Evolutionary conservation across 1,140 invertebrate genomes (phyloP), one percentile per base, ranked within the genome.

Genomic region (Centruroides sculpturatus): DNA sequence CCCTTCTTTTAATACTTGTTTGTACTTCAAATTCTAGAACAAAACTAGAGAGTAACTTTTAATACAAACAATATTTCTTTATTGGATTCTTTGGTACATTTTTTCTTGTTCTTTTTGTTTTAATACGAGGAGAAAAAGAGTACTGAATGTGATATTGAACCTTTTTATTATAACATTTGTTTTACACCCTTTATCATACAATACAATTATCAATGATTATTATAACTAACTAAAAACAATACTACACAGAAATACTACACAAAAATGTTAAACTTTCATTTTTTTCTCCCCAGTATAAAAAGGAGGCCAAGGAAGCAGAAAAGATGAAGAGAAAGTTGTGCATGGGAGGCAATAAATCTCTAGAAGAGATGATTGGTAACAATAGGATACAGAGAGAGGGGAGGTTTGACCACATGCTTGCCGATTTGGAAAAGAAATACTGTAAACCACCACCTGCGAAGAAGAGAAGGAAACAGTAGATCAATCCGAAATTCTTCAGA

Each of bases 391-490:
- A 55, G 36, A 47, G 57, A 34, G 52, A 64, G 51, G 23, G 36
- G 5, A 50, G 57, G 35, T 66, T 66, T 34, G 57, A 66, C 55
- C 13, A 41, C 51, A 57, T 69, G 57, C 60, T 69, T 11, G 52
- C 59, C 7, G 47, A 52, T 52, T 52, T 69, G 11, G 68, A 69
- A 59, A 63, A 59, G 11, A 69, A 69, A 52, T 69, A 69, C 64
- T 59, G 50, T 10, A 51, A 64, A 23, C 50, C 12, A 12, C 10
- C 10, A 48, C 12, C 10, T 36, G 52, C 3, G 60, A 57, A 23
- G 59, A 57, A n/a, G 56, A 56, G 41, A 60, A 58, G 52, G 56
- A 59, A 55, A 46, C n/a, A 13, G 41, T 51, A 23, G 3, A 10
- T 23, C 35, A 11, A 10, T 13, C 3, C 48, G 2, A 23, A 23